Evolutionary conservation across 2,888 invertebrate species (phyloP), one percentile per base, ranked within the genome.

Genomic region (Drosophila barbarae): DNA sequence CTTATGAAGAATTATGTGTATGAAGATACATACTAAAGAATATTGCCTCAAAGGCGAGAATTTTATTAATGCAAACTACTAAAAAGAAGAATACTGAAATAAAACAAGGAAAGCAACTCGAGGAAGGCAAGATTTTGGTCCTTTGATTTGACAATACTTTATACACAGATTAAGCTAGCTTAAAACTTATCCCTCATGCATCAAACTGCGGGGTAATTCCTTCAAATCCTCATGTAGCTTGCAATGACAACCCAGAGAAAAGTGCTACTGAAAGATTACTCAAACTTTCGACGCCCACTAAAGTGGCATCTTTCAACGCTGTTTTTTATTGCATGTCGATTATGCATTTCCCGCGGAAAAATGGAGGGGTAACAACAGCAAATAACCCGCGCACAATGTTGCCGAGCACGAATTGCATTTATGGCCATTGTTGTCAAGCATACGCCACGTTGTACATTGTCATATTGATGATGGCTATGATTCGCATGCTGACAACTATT

Each of bases 291-390:
- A 38, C n/a, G 18, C 55, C 21, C n/a, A 9, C 32, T 12, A 32
- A 46, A 21, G 28, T 15, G 36, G 28, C 13, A 7, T 26, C 10
- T 28, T 47, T 57, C 55, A 34, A 23, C 8, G 23, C 49, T 42
- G 10, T 39, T 74, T 77, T 76, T 74, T 49, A 69, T 79, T 72
- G 70, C 72, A 69, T 69, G 71, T 73, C 66, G 61, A 73, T 76
- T 72, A 52, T 72, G 49, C 63, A 67, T 41, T 71, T 74, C 68
- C 71, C 18, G 38, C 39, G 44, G 35, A 32, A 44, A 23, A 44
- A 5, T 10, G 18, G 36, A 9, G 28, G 21, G 23, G 15, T 7
- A 42, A 18, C 6, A 46, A 35, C 13, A 10, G 28, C 13, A 50
- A 26, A 59, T 59, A 59, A 50, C 49, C 42, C 60, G n/a, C 23